Evolutionary conservation across 2,888 invertebrate genomes (phyloP), one percentile per base, ranked within the genome.

Genomic region (Spisula solida): DNA sequence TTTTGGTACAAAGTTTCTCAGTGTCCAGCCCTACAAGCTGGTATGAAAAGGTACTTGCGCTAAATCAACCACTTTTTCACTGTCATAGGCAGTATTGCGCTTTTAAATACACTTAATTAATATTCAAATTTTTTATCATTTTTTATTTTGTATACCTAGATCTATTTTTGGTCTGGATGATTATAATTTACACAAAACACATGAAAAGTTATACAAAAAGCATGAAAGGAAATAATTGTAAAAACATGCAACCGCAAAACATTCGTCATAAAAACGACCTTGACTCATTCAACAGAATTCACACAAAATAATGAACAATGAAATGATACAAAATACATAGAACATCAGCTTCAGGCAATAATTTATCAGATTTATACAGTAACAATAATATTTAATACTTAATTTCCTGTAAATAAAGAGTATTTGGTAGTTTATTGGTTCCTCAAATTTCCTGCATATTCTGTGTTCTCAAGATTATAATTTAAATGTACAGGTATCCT

Each of bases 131-230:
- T 0, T 5, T 10, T 10, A 25, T 66, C 12, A 25, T 8, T 25
- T 66, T 25, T 25, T 25, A n/a, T 25, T 25, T 25, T 66, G 60
- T 25, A n/a, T 25, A 25, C 0, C 25, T 25, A 5, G 14, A 56
- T 6, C n/a, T 56, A n/a, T 8, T 10, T 66, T 25, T 25, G 25
- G 60, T 66, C 10, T 25, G 60, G n/a, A 66, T 25, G 25, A 66
- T 66, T 25, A 66, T 66, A 66, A 66, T 66, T 66, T 66, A 66
- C 60, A 66, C 60, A 66, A 66, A 66, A 66, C 25, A 10, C 60
- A 66, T 66, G 60, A 66, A 66, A n/a, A 66, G 10, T 25, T 4
- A 66, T 66, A 66, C 60, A 66, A 66, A 66, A 66, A 66, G 60
- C 60, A 25, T 66, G 25, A 66, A 12, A 66, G 60, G 60, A 66